Base-by-base conservation (phyloP, 2,113 vertebrate species). In the Alligator mississippiensis region DNA sequence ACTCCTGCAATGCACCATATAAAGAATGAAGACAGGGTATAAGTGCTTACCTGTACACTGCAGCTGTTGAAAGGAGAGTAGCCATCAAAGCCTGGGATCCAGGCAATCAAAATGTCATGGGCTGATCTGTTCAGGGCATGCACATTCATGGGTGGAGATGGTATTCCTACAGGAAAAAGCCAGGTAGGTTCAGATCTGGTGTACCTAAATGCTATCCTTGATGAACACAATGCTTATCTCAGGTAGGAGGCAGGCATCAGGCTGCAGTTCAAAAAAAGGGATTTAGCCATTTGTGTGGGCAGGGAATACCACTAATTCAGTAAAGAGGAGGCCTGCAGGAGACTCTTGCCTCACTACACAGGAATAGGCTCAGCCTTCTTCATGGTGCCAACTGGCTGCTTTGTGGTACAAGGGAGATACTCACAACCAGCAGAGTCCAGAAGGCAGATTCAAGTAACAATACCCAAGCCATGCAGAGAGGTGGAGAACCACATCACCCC, bases 71-170 rank as follows among this genome's bases (percentile, higher is more conserved):
- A 92, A 1, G 98, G 97, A 27, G 99, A 99, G 82, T 98, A 99
- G 0, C 98, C 98, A 27, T 99, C 98, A 1, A 99, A 98, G 83
- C 98, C 99, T 0, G 98, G 98, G n/a, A 94, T 97, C 99, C 99
- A 99, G 92, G 97, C 98, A 83, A 99, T 59, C 1, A 72, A 1
- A 0, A 99, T 58, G 34, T 98, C 92, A 24, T 98, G 98, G 30
- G 98, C 97, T 4, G 98, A 97, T 18, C 92, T 97, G 63, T 98
- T 98, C 28, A 68, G 90, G 82, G 98, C 96, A 2, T 4, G 92
- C 82, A 99, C 81, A 1, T 98, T 68, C 12, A 91, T 2, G 0
- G 98, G 98, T 3, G 98, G 95, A 0, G 78, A 96, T 2, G 98
- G 98, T 59, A 96, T 90, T 55, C 89, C 98, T 98, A 64, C 57